Base-by-base conservation (phyloP, 2,888 invertebrate species). In the Agonum fuliginosum region DNA sequence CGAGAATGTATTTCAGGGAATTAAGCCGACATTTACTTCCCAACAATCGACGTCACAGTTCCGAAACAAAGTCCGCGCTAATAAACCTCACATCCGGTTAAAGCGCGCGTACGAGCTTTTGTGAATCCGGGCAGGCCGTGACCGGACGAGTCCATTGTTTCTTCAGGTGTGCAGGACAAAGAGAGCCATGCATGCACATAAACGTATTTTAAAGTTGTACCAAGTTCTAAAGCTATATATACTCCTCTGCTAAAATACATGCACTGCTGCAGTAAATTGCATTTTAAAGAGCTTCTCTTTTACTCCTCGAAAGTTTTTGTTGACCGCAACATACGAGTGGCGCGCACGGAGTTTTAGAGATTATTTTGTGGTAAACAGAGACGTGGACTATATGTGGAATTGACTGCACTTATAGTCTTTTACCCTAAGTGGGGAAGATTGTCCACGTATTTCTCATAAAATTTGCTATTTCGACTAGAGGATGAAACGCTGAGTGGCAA, bases 231-330 rank as follows among this genome's bases (percentile, higher is more conserved):
- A 51, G 72, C 34, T 72, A 54, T 72, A 72, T 30, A 34, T 72
- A 72, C 34, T 20, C 51, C 27, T 34, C 72, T 54, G 73, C 34
- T 58, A 73, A 73, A 73, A 73, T 73, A 54, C 72, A 73, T 73
- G 73, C 73, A 62, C 73, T 14, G 43, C 41, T 73, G 37, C 62
- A 73, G 73, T 73, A 62, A 73, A 73, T 73, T 73, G 73, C 73
- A 73, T 73, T 73, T 73, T 73, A 73, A 73, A 73, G 73, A 73
- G 73, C 73, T 43, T 34, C 54, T 72, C 54, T 72, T 72, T 72
- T 37, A 24, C 73, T 73, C 30, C 51, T 54, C 19, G 72, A 62
- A 73, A 73, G 73, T 73, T 62, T 73, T 73, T 73, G 73, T 73
- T 73, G 43, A 73, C 73, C 62, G 27, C 73, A 54, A 73, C 27